Conservation (phyloP, 2,113 vertebrate genomes). For the Mesembrinibis cayennensis region DNA sequence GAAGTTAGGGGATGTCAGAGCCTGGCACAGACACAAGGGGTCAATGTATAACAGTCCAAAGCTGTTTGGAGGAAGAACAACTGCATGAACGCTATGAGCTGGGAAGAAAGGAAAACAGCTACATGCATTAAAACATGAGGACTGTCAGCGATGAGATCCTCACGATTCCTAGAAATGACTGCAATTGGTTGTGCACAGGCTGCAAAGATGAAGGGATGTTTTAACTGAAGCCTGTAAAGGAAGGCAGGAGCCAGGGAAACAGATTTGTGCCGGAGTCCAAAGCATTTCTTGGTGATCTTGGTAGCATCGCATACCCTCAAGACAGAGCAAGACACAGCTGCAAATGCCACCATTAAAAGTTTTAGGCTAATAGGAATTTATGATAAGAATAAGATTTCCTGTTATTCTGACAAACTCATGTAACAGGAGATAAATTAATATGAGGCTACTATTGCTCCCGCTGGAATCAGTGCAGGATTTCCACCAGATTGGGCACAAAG, state of each 20-base stretch:
- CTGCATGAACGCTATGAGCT: neutral
- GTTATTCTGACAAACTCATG: neutral
- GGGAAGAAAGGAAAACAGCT: neutral
- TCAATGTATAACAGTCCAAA: neutral
- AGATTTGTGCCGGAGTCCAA: neutral
- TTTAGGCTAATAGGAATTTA: neutral
- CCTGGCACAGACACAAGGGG: neutral
- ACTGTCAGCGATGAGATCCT: neutral
- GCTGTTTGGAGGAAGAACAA: neutral
- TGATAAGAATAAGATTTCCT: neutral
- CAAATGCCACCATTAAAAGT: neutral
- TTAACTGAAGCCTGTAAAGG: neutral
- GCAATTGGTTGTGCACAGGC: neutral
- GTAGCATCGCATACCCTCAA: neutral
- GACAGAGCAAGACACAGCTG: neutral
- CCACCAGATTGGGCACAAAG: neutral
- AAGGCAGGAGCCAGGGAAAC: neutral
- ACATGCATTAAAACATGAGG: neutral
- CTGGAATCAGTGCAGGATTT: neutral
- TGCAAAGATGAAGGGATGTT: neutral
- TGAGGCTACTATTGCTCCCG: neutral
- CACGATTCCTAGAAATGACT: neutral
- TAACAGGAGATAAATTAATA: neutral
- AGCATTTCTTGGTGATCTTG: neutral
- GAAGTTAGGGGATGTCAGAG: neutral